phyloP scores from a whole-genome alignment of 2,888 invertebrate genomes.

The Caprella mutica region DNA sequence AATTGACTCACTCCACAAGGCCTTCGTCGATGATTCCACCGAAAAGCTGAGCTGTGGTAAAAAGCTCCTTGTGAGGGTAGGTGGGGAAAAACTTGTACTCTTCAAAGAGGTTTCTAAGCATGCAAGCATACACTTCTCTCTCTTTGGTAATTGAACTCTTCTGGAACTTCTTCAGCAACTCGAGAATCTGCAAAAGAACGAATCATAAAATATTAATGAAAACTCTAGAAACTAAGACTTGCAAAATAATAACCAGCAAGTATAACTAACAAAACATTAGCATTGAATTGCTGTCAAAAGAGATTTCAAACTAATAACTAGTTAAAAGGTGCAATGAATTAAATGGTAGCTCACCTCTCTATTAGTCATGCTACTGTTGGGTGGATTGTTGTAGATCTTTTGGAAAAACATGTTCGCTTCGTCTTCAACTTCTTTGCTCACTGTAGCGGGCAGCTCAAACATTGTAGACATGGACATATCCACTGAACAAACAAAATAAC shows the following conservation, averaged over 20 bases:
- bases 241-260: no score
- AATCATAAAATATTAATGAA: not conserved
- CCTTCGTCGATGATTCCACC: conserved; percentile 95
- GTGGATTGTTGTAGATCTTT: conserved; percentile 81
- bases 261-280: not conserved
- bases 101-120: conserved; percentile 93
- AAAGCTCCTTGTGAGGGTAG: conserved; percentile 94
- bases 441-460: conserved; percentile 60
- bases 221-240: no score
- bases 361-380: conserved; percentile 52
- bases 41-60: conserved; percentile 93
- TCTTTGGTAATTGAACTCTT: conserved; percentile 54
- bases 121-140: conserved; percentile 73
- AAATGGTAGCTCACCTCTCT: conserved; percentile 25
- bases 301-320: not conserved
- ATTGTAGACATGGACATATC: conserved; percentile 58
- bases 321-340: no score
- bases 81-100: conserved; percentile 98
- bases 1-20: conserved; percentile 51
- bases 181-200: conserved; percentile 53
- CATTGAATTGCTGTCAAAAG: not conserved
- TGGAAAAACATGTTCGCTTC: conserved; percentile 99
- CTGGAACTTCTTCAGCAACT: conserved; percentile 92
- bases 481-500: conserved; percentile 21
- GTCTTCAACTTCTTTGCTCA: conserved; percentile 93